phyloP scores from a whole-genome alignment of 2,113 vertebrate genomes.

The Polypterus senegalus region DNA sequence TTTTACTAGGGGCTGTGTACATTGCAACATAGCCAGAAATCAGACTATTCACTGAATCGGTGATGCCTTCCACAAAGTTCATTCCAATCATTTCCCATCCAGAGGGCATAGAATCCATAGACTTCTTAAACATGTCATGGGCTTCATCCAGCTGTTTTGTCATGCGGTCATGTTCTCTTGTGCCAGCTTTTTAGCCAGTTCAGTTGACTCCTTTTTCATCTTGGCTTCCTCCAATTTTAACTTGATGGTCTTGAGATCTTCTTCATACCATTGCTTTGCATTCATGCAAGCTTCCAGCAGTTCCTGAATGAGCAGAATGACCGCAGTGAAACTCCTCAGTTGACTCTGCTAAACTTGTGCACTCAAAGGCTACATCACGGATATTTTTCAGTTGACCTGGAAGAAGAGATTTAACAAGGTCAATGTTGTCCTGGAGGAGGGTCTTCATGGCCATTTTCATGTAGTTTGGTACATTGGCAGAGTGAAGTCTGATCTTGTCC shows the following conservation, averaged over 20 bases:
- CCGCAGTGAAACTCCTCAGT: constrained; percentile 12
- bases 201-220: constrained; percentile 1
- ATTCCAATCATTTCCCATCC: constrained; percentile 21
- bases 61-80: constrained; percentile 14
- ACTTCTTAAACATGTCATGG: constrained; percentile 5
- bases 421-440: constrained; percentile 18
- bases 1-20: neutral
- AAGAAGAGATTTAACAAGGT: constrained; percentile 20
- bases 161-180: neutral
- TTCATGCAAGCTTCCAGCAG: constrained; percentile 19
- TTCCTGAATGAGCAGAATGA: constrained; percentile 19
- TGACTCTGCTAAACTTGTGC: constrained; percentile 6
- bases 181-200: constrained; percentile 7
- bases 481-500: constrained; percentile 28
- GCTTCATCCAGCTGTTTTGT: constrained; percentile 4
- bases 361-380: constrained; percentile 19
- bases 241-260: constrained; percentile 7
- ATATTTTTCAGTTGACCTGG: constrained; percentile 24
- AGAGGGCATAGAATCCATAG: constrained; percentile 10
- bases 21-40: neutral
- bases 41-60: neutral
- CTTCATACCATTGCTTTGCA: constrained; percentile 14
- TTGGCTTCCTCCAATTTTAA: constrained; percentile 9
- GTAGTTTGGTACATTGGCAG: constrained; percentile 20
- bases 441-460: constrained; percentile 22